phyloP scores from a whole-genome alignment of 2,797 vertebrate species.

The Gobio occitaniae region DNA sequence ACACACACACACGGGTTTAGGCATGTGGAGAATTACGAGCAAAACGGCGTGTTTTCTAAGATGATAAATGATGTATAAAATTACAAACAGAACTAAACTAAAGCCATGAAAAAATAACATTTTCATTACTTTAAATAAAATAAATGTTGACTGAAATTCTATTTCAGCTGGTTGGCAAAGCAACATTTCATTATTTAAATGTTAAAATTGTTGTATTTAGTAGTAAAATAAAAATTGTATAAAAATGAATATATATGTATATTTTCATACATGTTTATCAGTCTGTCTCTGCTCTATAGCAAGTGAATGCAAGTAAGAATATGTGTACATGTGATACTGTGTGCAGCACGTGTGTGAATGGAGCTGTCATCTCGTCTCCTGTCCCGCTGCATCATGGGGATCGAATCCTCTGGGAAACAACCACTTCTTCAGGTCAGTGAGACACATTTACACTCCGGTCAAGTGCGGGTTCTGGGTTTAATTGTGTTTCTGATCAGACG shows the following conservation, averaged over 20 bases:
- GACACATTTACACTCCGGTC: background rate
- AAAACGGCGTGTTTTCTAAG: background rate
- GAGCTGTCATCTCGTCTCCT: conserved; percentile 78
- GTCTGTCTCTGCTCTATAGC: background rate
- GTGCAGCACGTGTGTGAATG: conserved; percentile 92
- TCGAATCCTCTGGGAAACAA: conserved; percentile 96
- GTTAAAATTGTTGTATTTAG: too few species aligned
- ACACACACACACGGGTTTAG: conserved; percentile 68
- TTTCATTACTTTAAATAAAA: background rate
- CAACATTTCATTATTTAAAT: background rate
- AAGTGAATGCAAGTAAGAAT: background rate
- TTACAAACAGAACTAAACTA: background rate
- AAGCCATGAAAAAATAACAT: background rate
- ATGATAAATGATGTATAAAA: conserved; percentile 24
- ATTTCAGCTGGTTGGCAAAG: background rate
- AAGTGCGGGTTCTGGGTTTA: background rate
- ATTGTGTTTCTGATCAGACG: background rate
- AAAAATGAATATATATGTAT: too few species aligned
- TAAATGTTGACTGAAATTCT: too few species aligned
- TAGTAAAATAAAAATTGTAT: too few species aligned
- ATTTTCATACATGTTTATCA: background rate
- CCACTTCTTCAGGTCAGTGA: conserved; percentile 92
- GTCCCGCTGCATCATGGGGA: conserved; percentile 91
- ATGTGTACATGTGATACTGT: background rate
- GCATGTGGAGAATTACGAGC: background rate